Base-by-base conservation (phyloP, 2,113 vertebrate species). In the Rhinolophus ferrumequinum region DNA sequence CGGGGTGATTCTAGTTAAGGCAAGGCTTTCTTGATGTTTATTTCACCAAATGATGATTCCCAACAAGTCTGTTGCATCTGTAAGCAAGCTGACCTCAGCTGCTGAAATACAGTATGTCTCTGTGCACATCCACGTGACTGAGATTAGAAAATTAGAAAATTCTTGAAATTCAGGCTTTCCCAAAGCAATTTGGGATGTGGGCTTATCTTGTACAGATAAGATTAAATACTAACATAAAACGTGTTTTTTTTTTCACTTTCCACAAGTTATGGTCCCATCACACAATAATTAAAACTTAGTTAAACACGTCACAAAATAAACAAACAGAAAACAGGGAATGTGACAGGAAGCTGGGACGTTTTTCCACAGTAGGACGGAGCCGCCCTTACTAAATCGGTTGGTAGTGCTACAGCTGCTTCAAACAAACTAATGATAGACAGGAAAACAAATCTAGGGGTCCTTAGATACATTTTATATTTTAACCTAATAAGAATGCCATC, bases 221-320 rank as follows among this genome's bases (percentile, higher is more conserved):
- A 93, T 86, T 41, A 62, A 93, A 82, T 56, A 75, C 18, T 67
- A 52, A n/a, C 5, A 26, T 7, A 9, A 67, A 82, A 35, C 38
- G 6, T 13, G n/a, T 47, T n/a, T 80, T 54, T 54, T 82, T 77
- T 85, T 84, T 60, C 33, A 58, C 38, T 73, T 75, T 94, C 64
- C 54, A 62, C 54, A n/a, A 38, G n/a, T 84, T 94, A 75, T 89
- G 84, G 94, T 73, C 85, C 84, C 26, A 88, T 83, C n/a, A 77
- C 28, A 35, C 73, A 26, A 91, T 76, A 47, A 93, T 6, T 66
- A 66, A 77, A 93, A 85, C 19, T 19, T 41, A 54, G 33, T 58
- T 93, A 82, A 41, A 58, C 4, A 33, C n/a, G 19, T 83, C 26
- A 92, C 33, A 79, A 44, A 73, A 62, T 10, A 87, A 90, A 58